These are phyloP conservation scores for Pimpla rufipes DNA, from an alignment of 2,888 invertebrate species.

Conservation along the genomic window DNA sequence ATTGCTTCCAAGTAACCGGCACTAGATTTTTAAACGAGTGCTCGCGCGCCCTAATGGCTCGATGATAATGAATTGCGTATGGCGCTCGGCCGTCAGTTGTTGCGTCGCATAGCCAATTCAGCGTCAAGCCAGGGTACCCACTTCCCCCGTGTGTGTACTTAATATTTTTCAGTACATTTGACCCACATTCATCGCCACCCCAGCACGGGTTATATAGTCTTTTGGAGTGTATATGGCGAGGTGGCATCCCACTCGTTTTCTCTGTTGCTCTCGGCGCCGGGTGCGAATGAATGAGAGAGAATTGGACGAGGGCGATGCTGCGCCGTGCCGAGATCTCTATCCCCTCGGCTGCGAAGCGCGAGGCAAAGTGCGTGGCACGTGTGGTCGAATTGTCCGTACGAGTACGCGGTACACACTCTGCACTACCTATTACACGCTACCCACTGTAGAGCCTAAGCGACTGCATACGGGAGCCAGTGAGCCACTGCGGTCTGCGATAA, in stretches of 20 bases:
- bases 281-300: conserved; percentile 46
- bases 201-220: conserved; percentile 34
- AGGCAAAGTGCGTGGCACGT: conserved; percentile 61
- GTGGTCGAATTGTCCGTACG: conserved; percentile 50
- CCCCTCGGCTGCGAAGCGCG: conserved; percentile 54
- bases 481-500: conserved; percentile 57
- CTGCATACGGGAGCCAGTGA: conserved; percentile 55
- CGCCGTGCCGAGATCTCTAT: conserved; percentile 38
- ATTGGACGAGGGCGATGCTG: conserved; percentile 44
- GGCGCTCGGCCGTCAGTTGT: conserved; percentile 15
- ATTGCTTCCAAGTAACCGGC: no score
- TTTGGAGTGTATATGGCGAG: conserved; percentile 51
- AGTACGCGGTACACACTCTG: neutral
- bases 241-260: conserved; percentile 21
- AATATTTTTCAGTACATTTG: conserved; percentile 65
- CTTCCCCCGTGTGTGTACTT: conserved; percentile 31
- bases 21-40: no score
- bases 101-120: conserved; percentile 2
- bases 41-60: neutral
- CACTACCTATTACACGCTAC: neutral
- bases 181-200: conserved; percentile 59
- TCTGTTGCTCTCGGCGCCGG: conserved; percentile 2
- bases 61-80: conserved; percentile 11
- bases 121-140: neutral
- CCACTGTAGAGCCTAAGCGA: conserved; percentile 7